Evolutionary conservation across 2,113 vertebrate species (phyloP), one percentile per base, ranked within the genome.

Genomic region (Eulacestoma nigropectus): DNA sequence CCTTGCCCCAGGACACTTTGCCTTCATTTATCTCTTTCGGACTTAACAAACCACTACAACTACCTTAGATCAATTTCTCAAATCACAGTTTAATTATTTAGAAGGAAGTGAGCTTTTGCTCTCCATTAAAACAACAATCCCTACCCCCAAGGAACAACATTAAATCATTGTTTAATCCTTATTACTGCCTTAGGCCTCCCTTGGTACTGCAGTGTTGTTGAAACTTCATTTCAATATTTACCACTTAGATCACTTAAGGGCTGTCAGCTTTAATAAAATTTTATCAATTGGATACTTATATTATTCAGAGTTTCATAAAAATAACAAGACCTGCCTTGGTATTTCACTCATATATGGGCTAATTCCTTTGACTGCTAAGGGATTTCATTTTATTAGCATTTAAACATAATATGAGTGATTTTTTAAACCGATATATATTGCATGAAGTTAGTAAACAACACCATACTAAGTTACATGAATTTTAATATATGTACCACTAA

Each of bases 211-310:
- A 35, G 91, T 90, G 93, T 94, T 97, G 96, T 96, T 95, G 97
- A 98, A 98, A 97, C 97, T 98, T 98, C 97, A 98, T 98, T 98
- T 98, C 98, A 98, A 98, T 98, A 98, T 98, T 98, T 98, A 98
- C 97, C 98, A 98, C 98, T 98, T 98, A 98, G 98, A 98, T 98
- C 97, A 98, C 98, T 98, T 98, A 98, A 98, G 98, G 98, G 98
- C 98, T 98, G 98, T 98, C 98, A 98, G 97, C 97, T 98, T 98
- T 98, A 98, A 98, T 98, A 98, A 98, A 96, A 97, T 98, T 98
- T 98, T 98, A 98, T 98, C 98, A 98, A 98, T 98, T 98, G 98
- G 98, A 98, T 98, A 98, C 98, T 98, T 98, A 98, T 98, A 98
- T 98, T 98, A 98, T 98, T 98, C 98, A 97, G 95, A 62, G 97